These are phyloP conservation scores for Hemichromis elongatus DNA, from an alignment of 2,113 vertebrate genomes.

Conservation along the genomic window DNA sequence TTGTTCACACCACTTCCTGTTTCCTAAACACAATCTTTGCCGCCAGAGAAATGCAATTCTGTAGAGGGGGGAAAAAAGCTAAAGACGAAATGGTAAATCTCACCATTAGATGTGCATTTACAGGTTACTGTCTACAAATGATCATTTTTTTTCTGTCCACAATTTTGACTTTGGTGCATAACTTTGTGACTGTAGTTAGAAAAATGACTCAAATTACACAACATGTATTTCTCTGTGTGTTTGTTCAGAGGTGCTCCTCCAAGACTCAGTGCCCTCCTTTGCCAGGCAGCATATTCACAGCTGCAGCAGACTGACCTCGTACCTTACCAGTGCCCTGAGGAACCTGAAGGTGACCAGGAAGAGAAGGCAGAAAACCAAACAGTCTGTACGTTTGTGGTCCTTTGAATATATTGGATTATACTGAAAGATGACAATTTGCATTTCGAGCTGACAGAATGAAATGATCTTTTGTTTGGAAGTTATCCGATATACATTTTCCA, in stretches of 20 bases:
- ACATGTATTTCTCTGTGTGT: background rate
- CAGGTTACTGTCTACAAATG: background rate
- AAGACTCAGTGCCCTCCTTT: conserved; percentile 69
- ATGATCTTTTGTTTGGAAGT: background rate
- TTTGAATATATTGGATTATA: background rate
- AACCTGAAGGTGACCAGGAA: conserved; percentile 25
- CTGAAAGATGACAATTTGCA: background rate
- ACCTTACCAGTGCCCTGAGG: conserved; percentile 66
- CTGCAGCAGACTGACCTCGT: conserved; percentile 75
- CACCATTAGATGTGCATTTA: background rate
- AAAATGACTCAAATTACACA: background rate
- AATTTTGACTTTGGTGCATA: background rate
- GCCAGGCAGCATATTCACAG: conserved; percentile 70
- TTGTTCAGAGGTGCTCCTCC: conserved; percentile 69
- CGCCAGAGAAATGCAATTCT: background rate
- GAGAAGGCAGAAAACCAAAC: conserved; percentile 37
- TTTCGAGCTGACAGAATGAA: background rate
- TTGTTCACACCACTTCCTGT: conserved; percentile 60
- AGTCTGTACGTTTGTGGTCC: conserved; percentile 59
- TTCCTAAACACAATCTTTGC: background rate
- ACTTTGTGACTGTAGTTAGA: background rate
- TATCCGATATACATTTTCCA: background rate
- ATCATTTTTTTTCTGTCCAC: background rate
- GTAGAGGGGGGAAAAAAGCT: background rate
- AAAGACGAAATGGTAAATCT: background rate